A percentile compares a stretch with the other conserved stretches of the same genome.
Conservation (phyloP, 2,113 vertebrate species). For the Nyctereutes procyonoides region DNA sequence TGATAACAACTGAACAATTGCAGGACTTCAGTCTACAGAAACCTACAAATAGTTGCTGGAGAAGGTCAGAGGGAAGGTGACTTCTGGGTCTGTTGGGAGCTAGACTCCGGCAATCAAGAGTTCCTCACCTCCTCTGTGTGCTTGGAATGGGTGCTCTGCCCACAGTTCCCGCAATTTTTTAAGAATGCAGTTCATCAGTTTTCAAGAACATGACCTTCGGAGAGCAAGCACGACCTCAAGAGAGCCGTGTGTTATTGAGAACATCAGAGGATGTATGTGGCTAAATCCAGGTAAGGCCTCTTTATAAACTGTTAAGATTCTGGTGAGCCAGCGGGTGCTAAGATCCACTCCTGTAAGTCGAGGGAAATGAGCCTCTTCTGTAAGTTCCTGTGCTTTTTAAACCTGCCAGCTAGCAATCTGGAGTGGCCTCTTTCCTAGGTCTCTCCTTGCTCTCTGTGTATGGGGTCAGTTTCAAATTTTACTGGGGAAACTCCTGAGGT, state of each 20-base stretch:
- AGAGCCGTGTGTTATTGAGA: neutral
- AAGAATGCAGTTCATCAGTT: neutral
- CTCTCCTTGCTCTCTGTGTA: neutral
- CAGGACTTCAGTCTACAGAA: neutral
- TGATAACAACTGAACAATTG: neutral
- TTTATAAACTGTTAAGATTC: neutral
- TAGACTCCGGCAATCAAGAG: fast-evolving
- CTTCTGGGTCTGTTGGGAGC: neutral
- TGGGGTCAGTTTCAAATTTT: neutral
- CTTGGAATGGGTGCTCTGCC: neutral
- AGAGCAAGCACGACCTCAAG: too few relatives aligned
- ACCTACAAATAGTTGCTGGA: neutral
- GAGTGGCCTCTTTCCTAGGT: neutral
- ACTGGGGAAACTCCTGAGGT: neutral
- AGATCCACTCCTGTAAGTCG: neutral
- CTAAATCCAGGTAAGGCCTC: neutral
- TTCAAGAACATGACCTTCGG: neutral
- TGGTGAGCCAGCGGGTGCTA: fast-evolving
- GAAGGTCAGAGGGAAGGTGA: neutral
- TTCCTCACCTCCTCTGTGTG: neutral
- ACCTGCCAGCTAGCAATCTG: too few relatives aligned
- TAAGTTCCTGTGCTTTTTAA: neutral
- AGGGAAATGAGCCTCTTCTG: neutral
- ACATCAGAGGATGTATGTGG: neutral
- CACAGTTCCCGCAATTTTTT: neutral